These are phyloP conservation scores for Talpa occidentalis DNA, from an alignment of 2,113 vertebrate genomes.

Conservation along the genomic window DNA sequence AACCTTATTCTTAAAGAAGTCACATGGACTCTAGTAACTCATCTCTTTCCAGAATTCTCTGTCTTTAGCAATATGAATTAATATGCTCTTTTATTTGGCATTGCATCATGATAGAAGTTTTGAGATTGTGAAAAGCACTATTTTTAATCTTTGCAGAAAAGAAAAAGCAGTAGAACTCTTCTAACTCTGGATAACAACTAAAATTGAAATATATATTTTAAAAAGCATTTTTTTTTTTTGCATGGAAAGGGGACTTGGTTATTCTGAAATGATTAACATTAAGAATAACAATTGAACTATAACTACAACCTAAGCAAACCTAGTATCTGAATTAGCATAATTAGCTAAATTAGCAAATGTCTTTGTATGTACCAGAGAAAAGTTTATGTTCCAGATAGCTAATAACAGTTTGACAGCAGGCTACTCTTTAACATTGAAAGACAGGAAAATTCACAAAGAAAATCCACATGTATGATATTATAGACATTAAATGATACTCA, in stretches of 20 bases:
- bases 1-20: neutral
- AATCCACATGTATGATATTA: neutral
- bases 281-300: neutral
- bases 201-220: neutral
- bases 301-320: neutral
- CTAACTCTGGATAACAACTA: neutral
- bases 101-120: slow-evolving; percentile 5
- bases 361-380: neutral
- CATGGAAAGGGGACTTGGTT: neutral
- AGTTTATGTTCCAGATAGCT: neutral
- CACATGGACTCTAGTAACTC: neutral
- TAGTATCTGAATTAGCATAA: neutral
- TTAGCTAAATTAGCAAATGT: neutral
- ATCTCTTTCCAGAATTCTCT: neutral
- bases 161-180: neutral
- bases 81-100: neutral
- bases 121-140: neutral
- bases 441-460: neutral
- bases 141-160: neutral
- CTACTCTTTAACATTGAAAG: neutral
- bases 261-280: neutral
- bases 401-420: neutral
- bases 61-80: neutral
- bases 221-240: neutral
- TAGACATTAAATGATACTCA: neutral